Evolutionary conservation across 2,113 vertebrate species (phyloP).

Genomic region (Tautogolabrus adspersus): DNA sequence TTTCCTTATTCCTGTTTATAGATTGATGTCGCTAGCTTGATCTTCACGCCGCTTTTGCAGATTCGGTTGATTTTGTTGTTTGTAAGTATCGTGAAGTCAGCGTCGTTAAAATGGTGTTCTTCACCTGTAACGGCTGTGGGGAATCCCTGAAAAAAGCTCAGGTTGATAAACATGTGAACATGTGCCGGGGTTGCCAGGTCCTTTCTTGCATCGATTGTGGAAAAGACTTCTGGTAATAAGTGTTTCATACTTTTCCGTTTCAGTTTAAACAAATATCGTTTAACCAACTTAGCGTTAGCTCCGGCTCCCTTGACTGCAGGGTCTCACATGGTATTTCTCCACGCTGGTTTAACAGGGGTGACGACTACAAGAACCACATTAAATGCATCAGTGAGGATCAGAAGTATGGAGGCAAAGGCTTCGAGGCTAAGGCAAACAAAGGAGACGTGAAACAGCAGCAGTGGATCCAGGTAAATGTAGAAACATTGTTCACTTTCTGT

Average conservation of each 20-base stretch:
- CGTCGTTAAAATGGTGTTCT: slow-evolving; percentile 90
- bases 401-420: slow-evolving; percentile 95
- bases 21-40: neutral
- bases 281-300: too few species aligned
- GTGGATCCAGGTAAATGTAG: slow-evolving; percentile 90
- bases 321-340: neutral
- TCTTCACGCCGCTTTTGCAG: neutral
- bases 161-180: slow-evolving; percentile 90
- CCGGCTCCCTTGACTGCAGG: too few species aligned
- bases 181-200: slow-evolving; percentile 87
- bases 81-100: neutral
- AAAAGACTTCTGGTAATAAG: slow-evolving; percentile 93
- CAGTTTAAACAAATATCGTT: too few species aligned
- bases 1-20: neutral
- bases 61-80: neutral
- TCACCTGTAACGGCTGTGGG: slow-evolving; percentile 92
- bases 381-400: slow-evolving; percentile 94
- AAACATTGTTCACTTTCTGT: neutral
- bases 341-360: slow-evolving; percentile 81
- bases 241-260: neutral
- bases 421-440: slow-evolving; percentile 91
- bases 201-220: slow-evolving; percentile 97
- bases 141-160: slow-evolving; percentile 95
- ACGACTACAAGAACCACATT: slow-evolving; percentile 90
- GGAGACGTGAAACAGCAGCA: slow-evolving; percentile 94